These are phyloP conservation scores for Selene dorsalis DNA, from an alignment of 2,797 vertebrate species.

Conservation along the genomic window DNA sequence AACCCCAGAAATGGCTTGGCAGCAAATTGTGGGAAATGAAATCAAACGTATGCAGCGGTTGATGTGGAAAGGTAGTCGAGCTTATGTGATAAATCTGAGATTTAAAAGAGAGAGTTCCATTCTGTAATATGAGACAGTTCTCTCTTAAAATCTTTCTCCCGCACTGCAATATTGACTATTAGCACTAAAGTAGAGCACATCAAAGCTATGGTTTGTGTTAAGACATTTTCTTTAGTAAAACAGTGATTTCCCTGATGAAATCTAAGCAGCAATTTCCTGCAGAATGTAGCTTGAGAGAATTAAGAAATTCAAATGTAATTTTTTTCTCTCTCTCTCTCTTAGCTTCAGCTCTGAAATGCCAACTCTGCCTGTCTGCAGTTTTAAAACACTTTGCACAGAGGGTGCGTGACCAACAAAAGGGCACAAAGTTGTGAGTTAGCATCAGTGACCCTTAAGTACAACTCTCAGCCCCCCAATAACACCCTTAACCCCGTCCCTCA, in stretches of 20 bases:
- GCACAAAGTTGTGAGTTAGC: constrained; percentile 47
- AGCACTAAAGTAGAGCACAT: constrained; percentile 11
- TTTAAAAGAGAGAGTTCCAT: constrained; percentile 21
- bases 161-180: constrained; percentile 6
- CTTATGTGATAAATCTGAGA: constrained; percentile 41
- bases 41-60: constrained; percentile 32
- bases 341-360: constrained; percentile 7
- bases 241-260: background rate
- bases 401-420: constrained; percentile 29
- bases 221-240: constrained; percentile 19
- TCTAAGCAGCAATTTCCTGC: background rate
- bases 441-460: constrained; percentile 65
- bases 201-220: constrained; percentile 22
- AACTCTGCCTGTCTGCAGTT: constrained; percentile 9
- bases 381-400: constrained; percentile 20
- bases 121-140: constrained; percentile 32
- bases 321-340: background rate
- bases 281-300: background rate
- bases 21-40: constrained; percentile 38
- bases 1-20: constrained; percentile 32
- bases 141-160: background rate
- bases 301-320: background rate
- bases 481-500: constrained; percentile 74
- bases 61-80: constrained; percentile 29
- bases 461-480: constrained; percentile 47